Conservation (phyloP, 2,113 vertebrate species). For the Grus americana region DNA sequence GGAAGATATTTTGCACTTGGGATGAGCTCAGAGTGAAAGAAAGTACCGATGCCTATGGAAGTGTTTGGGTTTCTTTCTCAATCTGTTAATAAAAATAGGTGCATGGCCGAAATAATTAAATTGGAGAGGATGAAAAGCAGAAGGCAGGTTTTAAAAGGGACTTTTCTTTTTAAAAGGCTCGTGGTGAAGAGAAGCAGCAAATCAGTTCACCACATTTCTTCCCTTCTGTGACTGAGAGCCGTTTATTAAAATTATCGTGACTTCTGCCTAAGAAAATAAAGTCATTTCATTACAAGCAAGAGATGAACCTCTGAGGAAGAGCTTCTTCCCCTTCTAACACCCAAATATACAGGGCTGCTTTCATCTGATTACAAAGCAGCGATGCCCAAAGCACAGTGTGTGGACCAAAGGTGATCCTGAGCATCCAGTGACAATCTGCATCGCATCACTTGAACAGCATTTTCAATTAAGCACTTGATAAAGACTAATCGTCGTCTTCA, state of each 20-base stretch:
- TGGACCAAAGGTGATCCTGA: background rate
- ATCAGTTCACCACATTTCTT: background rate
- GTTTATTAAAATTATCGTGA: background rate
- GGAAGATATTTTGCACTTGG: background rate
- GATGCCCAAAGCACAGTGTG: background rate
- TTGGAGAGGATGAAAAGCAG: background rate
- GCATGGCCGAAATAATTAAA: background rate
- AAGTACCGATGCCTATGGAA: background rate
- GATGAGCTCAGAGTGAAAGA: background rate
- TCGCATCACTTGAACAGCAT: background rate
- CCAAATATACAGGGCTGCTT: background rate
- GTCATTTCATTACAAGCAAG: background rate
- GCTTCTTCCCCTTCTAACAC: background rate
- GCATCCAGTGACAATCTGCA: background rate
- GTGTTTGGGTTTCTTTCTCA: background rate
- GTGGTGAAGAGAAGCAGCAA: background rate
- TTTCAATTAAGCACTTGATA: background rate
- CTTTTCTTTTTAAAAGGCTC: background rate
- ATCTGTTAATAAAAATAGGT: background rate
- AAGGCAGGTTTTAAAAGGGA: background rate
- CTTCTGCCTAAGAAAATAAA: background rate
- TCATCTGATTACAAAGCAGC: fast-evolving
- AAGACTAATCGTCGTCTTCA: background rate
- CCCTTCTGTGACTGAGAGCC: background rate
- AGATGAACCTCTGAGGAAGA: background rate